phyloP scores from a whole-genome alignment of 2,113 vertebrate species.

The Eidolon helvum region DNA sequence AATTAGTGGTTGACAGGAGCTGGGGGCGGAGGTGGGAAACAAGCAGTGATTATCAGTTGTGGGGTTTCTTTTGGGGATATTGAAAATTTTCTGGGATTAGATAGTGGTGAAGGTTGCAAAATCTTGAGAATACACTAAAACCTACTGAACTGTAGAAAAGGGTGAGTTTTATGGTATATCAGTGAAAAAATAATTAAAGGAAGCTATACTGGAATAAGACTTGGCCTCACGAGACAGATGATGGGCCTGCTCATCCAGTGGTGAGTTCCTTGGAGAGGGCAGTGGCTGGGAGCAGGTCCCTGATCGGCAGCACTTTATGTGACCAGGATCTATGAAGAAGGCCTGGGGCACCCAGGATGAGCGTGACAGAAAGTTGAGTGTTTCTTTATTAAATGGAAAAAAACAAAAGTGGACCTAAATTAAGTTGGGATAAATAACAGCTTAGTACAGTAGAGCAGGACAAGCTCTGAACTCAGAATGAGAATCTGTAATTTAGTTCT shows the following conservation, averaged over 20 bases:
- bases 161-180: not conserved
- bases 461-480: not conserved
- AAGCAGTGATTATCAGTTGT: not conserved
- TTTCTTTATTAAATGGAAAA: slow-evolving; percentile 69
- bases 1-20: not conserved
- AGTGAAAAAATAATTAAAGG: not conserved
- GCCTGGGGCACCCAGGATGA: slow-evolving; percentile 33
- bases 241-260: not conserved
- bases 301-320: not conserved
- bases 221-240: not conserved
- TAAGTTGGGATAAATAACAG: slow-evolving; percentile 57
- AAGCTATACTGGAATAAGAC: not conserved
- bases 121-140: not conserved
- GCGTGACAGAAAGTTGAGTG: slow-evolving; percentile 48
- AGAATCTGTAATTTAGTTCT: not conserved
- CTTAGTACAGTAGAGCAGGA: not conserved
- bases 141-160: not conserved
- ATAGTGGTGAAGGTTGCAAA: not conserved
- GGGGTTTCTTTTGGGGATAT: not conserved
- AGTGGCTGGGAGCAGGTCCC: not conserved
- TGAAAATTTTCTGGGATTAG: not conserved
- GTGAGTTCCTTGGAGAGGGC: not conserved
- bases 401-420: slow-evolving; percentile 58
- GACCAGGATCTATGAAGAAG: slow-evolving; percentile 50
- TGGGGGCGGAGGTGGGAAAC: not conserved